phyloP scores from a whole-genome alignment of 2,888 invertebrate genomes.

The Eristalinus sepulchralis region DNA sequence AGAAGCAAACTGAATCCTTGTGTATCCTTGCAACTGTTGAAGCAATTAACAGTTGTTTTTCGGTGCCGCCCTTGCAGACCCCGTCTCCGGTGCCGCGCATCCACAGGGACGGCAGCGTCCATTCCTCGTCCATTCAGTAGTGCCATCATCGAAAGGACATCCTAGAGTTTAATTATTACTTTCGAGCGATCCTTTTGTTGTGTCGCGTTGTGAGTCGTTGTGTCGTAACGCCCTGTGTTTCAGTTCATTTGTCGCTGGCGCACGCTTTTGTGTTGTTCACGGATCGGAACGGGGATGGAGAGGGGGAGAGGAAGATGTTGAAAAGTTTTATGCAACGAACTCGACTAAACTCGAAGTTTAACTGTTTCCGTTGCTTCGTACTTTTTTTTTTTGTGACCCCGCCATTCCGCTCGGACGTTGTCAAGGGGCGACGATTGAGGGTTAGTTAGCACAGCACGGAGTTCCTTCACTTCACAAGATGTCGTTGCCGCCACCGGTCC shows the following conservation, averaged over 20 bases:
- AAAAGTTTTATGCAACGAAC: constrained; percentile 6
- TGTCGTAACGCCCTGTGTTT: constrained; percentile 32
- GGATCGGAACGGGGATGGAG: not conserved
- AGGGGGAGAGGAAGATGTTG: not conserved
- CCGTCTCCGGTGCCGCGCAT: no score
- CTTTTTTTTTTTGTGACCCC: not conserved
- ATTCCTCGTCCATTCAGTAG: not conserved
- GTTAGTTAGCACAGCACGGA: not conserved
- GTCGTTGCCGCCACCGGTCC: not conserved
- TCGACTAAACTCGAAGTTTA: not conserved
- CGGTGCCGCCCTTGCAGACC: constrained; percentile 2
- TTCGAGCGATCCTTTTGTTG: constrained; percentile 58
- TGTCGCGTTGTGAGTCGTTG: not conserved
- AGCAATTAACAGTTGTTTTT: constrained; percentile 71
- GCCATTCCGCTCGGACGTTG: not conserved
- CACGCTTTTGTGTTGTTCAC: constrained; percentile 43
- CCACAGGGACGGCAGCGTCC: not conserved
- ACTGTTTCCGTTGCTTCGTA: not conserved
- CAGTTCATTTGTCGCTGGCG: constrained; percentile 64
- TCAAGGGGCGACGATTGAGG: not conserved
- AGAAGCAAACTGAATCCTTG: constrained; percentile 17
- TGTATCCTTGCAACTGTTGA: constrained; percentile 65
- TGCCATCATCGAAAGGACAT: constrained; percentile 53
- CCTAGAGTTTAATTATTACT: constrained; percentile 68
- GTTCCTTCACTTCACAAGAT: not conserved